Evolutionary conservation across 2,888 invertebrate genomes (phyloP).

Genomic region (Eugnorisma glareosa): DNA sequence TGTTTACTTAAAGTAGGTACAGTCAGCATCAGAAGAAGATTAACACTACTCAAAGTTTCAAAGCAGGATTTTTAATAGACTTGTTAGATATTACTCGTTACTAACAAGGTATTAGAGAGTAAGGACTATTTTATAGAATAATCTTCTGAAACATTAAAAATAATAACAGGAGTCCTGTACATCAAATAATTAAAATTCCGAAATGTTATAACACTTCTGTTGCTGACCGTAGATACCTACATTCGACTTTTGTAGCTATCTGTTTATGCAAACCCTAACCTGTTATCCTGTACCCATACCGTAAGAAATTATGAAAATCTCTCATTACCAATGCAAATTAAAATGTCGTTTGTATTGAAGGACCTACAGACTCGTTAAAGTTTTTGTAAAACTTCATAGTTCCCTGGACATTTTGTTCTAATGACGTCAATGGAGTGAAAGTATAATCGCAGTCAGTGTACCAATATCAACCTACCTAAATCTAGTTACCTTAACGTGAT

Average conservation of each 20-base stretch:
- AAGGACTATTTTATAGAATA: too few relatives aligned
- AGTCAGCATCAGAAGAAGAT: too few relatives aligned
- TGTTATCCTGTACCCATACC: neutral
- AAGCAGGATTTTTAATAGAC: too few relatives aligned
- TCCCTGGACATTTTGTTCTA: neutral
- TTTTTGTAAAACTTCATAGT: neutral
- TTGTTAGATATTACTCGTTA: too few relatives aligned
- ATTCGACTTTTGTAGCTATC: neutral
- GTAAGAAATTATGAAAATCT: neutral
- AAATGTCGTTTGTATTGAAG: neutral
- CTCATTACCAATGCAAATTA: neutral
- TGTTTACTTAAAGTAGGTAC: neutral
- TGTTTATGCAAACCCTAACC: neutral
- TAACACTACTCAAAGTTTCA: too few relatives aligned
- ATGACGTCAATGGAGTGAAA: neutral
- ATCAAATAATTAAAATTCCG: too few relatives aligned
- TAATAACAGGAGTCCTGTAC: too few relatives aligned
- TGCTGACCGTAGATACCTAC: too few relatives aligned
- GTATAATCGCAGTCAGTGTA: neutral
- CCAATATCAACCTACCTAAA: neutral
- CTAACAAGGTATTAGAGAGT: too few relatives aligned
- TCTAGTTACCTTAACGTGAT: neutral
- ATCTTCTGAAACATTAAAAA: too few relatives aligned
- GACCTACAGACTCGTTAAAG: neutral
- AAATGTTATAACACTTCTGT: too few relatives aligned